A percentile compares a stretch with the other conserved stretches of the same genome.
phyloP scores from a whole-genome alignment of 2,888 invertebrate genomes.

The Eudemis profundana region DNA sequence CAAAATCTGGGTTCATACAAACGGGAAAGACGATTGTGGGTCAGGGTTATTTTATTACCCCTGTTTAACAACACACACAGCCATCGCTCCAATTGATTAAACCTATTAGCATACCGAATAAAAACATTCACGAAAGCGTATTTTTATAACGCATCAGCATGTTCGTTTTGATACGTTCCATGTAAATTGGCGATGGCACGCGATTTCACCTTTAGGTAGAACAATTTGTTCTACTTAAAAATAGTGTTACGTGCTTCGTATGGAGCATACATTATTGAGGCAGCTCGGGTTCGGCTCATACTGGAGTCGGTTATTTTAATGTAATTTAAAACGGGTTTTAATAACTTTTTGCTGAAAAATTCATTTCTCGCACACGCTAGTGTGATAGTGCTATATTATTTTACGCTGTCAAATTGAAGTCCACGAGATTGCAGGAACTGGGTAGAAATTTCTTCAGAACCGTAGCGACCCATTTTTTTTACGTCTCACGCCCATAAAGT shows the following conservation, averaged over 20 bases:
- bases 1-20: too few relatives aligned
- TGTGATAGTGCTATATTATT: background rate
- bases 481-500: too few relatives aligned
- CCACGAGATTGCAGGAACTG: too few relatives aligned
- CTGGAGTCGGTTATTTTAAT: conserved; percentile 15
- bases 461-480: too few relatives aligned
- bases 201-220: conserved; percentile 56
- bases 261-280: conserved; percentile 47
- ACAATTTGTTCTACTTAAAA: conserved; percentile 66
- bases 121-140: conserved; percentile 47
- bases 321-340: conserved; percentile 6
- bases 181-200: conserved; percentile 61
- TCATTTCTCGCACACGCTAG: background rate
- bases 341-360: background rate
- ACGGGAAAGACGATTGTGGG: too few relatives aligned
- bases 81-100: conserved; percentile 4
- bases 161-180: conserved; percentile 58
- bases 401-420: too few relatives aligned
- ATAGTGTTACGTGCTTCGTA: conserved; percentile 58
- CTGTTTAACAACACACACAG: conserved; percentile 14
- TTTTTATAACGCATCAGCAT: conserved; percentile 55
- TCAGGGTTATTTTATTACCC: background rate
- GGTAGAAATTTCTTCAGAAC: too few relatives aligned
- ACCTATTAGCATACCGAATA: conserved; percentile 37
- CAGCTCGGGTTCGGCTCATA: conserved; percentile 6